Evolutionary conservation across 1,140 invertebrate species (phyloP), one percentile per base, ranked within the genome.

Genomic region (Rhynchophorus ferrugineus): DNA sequence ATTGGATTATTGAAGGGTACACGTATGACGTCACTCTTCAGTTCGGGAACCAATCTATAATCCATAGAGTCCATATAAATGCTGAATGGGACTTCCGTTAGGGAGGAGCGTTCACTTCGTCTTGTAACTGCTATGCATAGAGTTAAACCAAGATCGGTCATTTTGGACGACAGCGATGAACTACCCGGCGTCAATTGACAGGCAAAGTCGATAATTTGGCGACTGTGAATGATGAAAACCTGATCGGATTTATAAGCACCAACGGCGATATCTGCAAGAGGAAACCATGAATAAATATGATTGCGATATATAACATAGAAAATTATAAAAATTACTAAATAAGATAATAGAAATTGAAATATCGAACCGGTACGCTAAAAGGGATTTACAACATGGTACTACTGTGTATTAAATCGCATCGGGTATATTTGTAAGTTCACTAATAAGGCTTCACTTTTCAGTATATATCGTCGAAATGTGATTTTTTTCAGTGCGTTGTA

Each of bases 231-330:
- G 6, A 84, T 35, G 48, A 79, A 75, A 1, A 73, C 72, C 36
- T 75, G 70, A 20, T 71, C 73, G 13, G 76, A 78, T 20, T 75
- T 69, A 41, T 76, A 76, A 0, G 82, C 79, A 7, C 83, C 82
- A 3, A 85, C 66, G 1, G 79, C 81, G 44, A 85, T 62, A 66
- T 84, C 79, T 71, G 60, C 47, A 69, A 73, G 55, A 19, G 20
- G 0, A 36, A 29, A n/a, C n/a, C n/a, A n/a, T n/a, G n/a, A n/a
- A n/a, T n/a, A n/a, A n/a, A n/a, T n/a, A n/a, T n/a, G n/a, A n/a
- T n/a, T n/a, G n/a, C n/a, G n/a, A n/a, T n/a, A n/a, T n/a, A n/a
- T n/a, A n/a, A n/a, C n/a, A n/a, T n/a, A n/a, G n/a, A n/a, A n/a
- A n/a, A n/a, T n/a, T n/a, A n/a, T n/a, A n/a, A n/a, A n/a, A n/a